Evolutionary conservation across 2,113 vertebrate genomes (phyloP).

Genomic region (Gambusia holbrooki): DNA sequence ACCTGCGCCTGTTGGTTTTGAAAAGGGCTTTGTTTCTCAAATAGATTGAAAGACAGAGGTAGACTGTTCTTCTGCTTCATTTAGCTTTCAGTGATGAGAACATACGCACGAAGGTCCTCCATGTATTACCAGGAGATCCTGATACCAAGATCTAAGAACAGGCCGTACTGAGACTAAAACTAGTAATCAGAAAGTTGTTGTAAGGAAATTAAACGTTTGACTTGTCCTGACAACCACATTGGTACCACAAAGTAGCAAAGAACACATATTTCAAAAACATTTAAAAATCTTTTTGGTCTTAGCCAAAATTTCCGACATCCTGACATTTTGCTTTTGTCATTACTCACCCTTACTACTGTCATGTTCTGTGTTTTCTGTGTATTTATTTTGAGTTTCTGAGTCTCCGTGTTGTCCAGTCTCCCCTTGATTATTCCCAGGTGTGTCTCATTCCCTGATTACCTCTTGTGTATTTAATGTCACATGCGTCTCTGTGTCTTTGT

Average conservation of each 20-base stretch:
- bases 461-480: no score
- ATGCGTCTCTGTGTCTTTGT: no score
- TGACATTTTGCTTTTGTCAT: not conserved
- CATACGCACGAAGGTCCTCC: not conserved
- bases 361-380: no score
- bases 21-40: constrained; percentile 15
- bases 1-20: constrained; percentile 54
- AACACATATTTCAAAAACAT: not conserved
- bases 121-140: not conserved
- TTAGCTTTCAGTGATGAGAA: constrained; percentile 17
- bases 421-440: no score
- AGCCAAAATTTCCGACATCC: not conserved
- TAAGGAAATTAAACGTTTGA: not conserved
- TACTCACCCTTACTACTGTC: not conserved
- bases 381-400: no score
- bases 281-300: no score
- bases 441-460: no score
- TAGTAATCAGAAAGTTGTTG: not conserved
- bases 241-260: not conserved
- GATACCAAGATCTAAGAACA: not conserved
- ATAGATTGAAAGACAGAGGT: not conserved
- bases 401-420: no score
- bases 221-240: not conserved
- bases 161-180: not conserved
- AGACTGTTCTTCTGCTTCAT: constrained; percentile 31